Evolutionary conservation across 1,140 invertebrate genomes (phyloP), one percentile per base, ranked within the genome.

Genomic region (Heterodera schachtii): DNA sequence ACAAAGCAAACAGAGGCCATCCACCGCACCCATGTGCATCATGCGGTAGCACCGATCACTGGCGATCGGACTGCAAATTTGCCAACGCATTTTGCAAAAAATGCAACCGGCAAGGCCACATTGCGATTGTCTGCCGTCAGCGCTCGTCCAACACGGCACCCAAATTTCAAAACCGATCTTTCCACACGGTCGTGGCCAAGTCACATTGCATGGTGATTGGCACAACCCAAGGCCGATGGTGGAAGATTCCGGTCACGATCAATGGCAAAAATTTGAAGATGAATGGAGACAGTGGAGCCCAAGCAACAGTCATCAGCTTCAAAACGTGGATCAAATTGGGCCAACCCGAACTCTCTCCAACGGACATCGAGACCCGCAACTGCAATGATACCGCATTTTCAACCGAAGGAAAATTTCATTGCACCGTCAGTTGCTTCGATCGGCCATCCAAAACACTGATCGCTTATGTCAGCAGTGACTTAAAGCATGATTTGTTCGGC

Each of bases 241-340:
- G 44, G 52, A 75, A 41, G 21, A 31, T 49, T 8, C 8, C 73
- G 21, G 8, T n/a, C 2, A 11, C 2, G 41, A 75, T 57, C 21
- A 75, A 75, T 57, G 73, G 52, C 21, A 31, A 2, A 52, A 21
- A 57, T 11, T 13, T 8, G 11, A 16, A 75, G 41, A 49, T 75
- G 73, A 75, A 75, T 41, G 73, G 7, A 11, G 73, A 75, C 73
- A 75, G 11, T 11, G 73, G 73, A 8, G 73, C 73, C 8, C 73
- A 75, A 46, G 73, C 44, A 21, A 46, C 44, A 16, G n/a, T 75
- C 21, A 49, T 75, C 8, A 75, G 11, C 44, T 19, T 3, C 5
- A 16, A 19, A 16, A 76, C 75, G 13, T 76, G 75, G 75, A 76
- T 64, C 41, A 76, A 76, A 64, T 19, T 76, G 19, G 75, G 75